Evolutionary conservation across 2,113 vertebrate genomes (phyloP).

Genomic region (Epinephelus lanceolatus): DNA sequence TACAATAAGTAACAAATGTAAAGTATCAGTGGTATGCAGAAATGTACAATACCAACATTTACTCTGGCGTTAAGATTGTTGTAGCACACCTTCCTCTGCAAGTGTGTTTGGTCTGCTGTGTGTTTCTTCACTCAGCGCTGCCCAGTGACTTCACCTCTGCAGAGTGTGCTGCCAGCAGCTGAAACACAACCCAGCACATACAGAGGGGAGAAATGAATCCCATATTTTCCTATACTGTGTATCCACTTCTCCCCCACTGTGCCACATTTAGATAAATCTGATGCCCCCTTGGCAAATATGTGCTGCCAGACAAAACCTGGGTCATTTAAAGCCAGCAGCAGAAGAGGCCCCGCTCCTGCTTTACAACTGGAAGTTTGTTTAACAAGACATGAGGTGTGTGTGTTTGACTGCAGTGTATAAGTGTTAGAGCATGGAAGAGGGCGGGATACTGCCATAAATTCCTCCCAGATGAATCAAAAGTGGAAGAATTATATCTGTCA

Average conservation of each 20-base stretch:
- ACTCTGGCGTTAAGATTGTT: neutral
- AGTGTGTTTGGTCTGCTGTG: conserved; percentile 6
- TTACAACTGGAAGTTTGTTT: conserved; percentile 26
- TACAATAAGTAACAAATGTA: no score
- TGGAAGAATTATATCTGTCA: conserved; percentile 15
- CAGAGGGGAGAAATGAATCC: conserved; percentile 58
- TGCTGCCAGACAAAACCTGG: conserved; percentile 42
- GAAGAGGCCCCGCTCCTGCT: conserved; percentile 8
- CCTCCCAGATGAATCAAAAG: conserved; percentile 39
- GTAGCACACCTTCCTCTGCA: conserved; percentile 15
- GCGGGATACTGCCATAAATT: conserved; percentile 40
- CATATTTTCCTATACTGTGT: conserved; percentile 56
- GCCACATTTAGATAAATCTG: conserved; percentile 60
- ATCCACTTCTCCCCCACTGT: conserved; percentile 42
- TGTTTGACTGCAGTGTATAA: conserved; percentile 2
- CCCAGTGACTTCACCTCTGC: conserved; percentile 66
- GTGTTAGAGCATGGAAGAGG: neutral
- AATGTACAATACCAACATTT: no score
- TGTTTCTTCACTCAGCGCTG: conserved; percentile 42
- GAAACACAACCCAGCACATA: conserved; percentile 59
- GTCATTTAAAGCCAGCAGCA: conserved; percentile 50
- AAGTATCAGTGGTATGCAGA: no score
- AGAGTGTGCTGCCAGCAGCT: conserved; percentile 58
- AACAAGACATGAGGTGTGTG: conserved; percentile 24
- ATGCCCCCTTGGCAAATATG: conserved; percentile 62